A percentile compares a stretch with the other conserved stretches of the same genome.
Conservation (phyloP, 2,888 invertebrate genomes). For the Cataglyphis altisquamis region DNA sequence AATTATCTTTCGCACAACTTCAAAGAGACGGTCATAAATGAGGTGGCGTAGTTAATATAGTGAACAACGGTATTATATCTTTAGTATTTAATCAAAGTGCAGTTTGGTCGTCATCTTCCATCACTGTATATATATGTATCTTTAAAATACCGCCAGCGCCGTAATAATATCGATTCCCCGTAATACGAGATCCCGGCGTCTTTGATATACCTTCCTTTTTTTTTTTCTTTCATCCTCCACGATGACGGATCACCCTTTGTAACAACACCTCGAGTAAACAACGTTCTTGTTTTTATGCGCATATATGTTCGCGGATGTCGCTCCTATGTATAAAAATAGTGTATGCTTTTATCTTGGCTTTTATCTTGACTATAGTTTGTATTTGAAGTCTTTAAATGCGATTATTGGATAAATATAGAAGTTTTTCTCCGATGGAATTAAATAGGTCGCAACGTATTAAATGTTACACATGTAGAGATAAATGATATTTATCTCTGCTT, state of each 20-base stretch:
- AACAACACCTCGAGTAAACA: slow-evolving; percentile 53
- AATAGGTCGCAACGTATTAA: background rate
- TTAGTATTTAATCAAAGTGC: slow-evolving; percentile 44
- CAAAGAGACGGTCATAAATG: slow-evolving; percentile 39
- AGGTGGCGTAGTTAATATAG: slow-evolving; percentile 44
- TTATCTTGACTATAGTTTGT: slow-evolving; percentile 5
- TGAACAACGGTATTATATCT: slow-evolving; percentile 21
- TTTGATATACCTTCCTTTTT: slow-evolving; percentile 44
- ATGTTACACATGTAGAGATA: background rate
- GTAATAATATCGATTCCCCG: slow-evolving; percentile 53
- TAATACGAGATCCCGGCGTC: slow-evolving; percentile 50
- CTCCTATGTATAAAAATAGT: slow-evolving; percentile 40
- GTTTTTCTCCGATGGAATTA: slow-evolving; percentile 15
- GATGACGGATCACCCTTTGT: slow-evolving; percentile 56
- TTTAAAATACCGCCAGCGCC: slow-evolving; percentile 11
- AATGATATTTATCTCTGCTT: background rate
- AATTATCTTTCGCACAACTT: slow-evolving; percentile 1
- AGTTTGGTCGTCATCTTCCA: slow-evolving; percentile 15
- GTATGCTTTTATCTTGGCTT: slow-evolving; percentile 40
- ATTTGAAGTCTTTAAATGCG: slow-evolving; percentile 34
- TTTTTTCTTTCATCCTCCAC: slow-evolving; percentile 48
- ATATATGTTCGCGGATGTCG: slow-evolving; percentile 30
- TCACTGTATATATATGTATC: slow-evolving; percentile 16
- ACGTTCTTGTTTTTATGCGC: slow-evolving; percentile 51
- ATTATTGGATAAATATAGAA: slow-evolving; percentile 32